A percentile compares a stretch with the other conserved stretches of the same genome.
Evolutionary conservation across 2,113 vertebrate genomes (phyloP).

Genomic region (Camelus bactrianus): DNA sequence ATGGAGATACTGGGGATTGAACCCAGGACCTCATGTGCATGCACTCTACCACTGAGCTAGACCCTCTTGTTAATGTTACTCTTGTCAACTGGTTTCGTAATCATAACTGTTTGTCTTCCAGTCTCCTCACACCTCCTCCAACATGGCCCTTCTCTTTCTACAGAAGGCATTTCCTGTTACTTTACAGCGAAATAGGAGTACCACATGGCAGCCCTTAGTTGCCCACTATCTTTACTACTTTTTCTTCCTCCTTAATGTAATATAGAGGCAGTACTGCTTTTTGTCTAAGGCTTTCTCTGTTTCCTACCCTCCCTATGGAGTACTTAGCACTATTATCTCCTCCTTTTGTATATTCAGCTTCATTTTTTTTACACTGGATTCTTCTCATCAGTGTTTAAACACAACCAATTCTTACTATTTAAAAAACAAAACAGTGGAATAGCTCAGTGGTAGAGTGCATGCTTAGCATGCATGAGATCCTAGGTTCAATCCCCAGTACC

Average conservation of each 20-base stretch:
- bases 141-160: not conserved
- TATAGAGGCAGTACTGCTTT: not conserved
- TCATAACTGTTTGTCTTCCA: not conserved
- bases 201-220: not conserved
- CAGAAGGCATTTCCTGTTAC: not conserved
- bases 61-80: not conserved
- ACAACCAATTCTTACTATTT: not conserved
- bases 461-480: no score
- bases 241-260: not conserved
- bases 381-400: not conserved
- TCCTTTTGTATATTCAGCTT: not conserved
- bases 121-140: not conserved
- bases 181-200: not conserved
- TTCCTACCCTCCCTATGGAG: not conserved
- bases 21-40: no score
- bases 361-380: not conserved
- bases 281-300: not conserved
- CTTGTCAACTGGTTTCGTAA: not conserved
- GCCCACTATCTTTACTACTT: not conserved
- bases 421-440: not conserved
- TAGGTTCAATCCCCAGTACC: no score
- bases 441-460: no score
- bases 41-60: no score
- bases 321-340: not conserved
- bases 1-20: no score